Percentiles rank a stretch among this genome's conserved stretches.
Conservation (phyloP, 2,888 invertebrate genomes). For the Ditula angustiorana region DNA sequence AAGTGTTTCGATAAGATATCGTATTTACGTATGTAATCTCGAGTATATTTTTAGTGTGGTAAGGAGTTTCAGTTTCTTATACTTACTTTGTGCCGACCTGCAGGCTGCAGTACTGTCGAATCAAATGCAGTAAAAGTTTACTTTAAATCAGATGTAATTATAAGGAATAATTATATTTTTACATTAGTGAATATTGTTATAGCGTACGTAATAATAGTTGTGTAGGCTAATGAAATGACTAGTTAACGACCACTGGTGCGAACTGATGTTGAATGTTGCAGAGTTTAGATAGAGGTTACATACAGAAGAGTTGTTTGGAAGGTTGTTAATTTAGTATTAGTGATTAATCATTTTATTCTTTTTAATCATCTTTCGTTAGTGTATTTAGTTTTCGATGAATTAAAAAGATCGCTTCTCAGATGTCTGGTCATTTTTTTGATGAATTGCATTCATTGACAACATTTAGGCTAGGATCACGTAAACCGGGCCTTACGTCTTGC, state of each 20-base stretch:
- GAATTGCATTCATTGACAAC: conserved; percentile 17
- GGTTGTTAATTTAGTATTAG: conserved; percentile 76
- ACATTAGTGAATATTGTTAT: conserved; percentile 73
- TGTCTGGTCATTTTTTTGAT: conserved; percentile 29
- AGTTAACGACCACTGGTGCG: conserved; percentile 81
- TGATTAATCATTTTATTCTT: conserved; percentile 61
- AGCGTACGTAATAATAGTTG: conserved; percentile 54
- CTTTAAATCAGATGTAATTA: conserved; percentile 47
- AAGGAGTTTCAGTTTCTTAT: conserved; percentile 40
- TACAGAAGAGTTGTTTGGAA: conserved; percentile 70
- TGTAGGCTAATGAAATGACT: conserved; percentile 65
- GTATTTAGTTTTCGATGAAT: conserved; percentile 52
- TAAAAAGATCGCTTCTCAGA: conserved; percentile 40
- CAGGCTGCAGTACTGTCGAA: conserved; percentile 14
- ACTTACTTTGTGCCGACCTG: conserved; percentile 37
- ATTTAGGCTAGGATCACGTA: conserved; percentile 37
- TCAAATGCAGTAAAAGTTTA: conserved; percentile 19
- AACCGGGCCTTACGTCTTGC: conserved; percentile 55
- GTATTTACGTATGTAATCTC: conserved; percentile 45
- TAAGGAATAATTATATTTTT: conserved; percentile 76
- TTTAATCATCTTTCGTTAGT: conserved; percentile 62
- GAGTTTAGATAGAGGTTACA: conserved; percentile 80
- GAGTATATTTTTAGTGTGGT: conserved; percentile 38
- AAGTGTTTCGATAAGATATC: conserved; percentile 38
- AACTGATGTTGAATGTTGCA: conserved; percentile 83